These are phyloP conservation scores for Zalophus californianus DNA, from an alignment of 2,797 vertebrate species.

Conservation along the genomic window DNA sequence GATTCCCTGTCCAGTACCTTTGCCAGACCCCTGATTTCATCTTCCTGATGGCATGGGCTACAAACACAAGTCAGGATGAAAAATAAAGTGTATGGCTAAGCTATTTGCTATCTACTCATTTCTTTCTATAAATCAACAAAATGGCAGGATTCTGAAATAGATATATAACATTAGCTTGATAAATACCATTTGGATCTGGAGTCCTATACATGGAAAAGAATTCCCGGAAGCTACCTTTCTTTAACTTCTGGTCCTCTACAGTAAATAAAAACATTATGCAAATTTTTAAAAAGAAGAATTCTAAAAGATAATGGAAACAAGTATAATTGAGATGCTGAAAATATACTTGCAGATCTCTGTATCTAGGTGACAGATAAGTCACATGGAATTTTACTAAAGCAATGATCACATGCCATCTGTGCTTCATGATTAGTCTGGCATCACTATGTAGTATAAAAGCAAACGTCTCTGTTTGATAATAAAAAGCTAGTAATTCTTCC, in stretches of 20 bases:
- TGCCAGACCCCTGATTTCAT: not conserved
- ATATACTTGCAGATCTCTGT: constrained; percentile 47
- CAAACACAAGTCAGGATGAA: not conserved
- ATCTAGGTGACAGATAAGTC: constrained; percentile 50
- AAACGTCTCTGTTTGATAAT: constrained; percentile 36
- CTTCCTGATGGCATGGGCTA: not conserved
- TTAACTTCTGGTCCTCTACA: constrained; percentile 58
- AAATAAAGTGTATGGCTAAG: not conserved
- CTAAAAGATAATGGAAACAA: constrained; percentile 71
- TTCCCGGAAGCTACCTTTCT: not conserved
- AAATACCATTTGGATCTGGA: not conserved
- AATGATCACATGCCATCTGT: constrained; percentile 77
- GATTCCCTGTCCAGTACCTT: not conserved
- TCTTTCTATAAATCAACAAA: not conserved
- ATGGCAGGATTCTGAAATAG: constrained; percentile 17
- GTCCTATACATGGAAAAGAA: not conserved
- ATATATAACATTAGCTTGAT: not conserved
- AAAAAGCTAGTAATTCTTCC: constrained; percentile 3
- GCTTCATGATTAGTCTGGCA: constrained; percentile 66
- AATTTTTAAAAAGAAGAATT: constrained; percentile 67
- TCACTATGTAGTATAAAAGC: constrained; percentile 43
- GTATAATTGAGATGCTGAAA: constrained; percentile 70
- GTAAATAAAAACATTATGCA: constrained; percentile 57
- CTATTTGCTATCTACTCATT: not conserved
- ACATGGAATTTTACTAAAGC: constrained; percentile 77